Percentiles rank a stretch among this genome's conserved stretches.
Evolutionary conservation across 2,797 vertebrate genomes (phyloP).

Genomic region (Limosa lapponica): DNA sequence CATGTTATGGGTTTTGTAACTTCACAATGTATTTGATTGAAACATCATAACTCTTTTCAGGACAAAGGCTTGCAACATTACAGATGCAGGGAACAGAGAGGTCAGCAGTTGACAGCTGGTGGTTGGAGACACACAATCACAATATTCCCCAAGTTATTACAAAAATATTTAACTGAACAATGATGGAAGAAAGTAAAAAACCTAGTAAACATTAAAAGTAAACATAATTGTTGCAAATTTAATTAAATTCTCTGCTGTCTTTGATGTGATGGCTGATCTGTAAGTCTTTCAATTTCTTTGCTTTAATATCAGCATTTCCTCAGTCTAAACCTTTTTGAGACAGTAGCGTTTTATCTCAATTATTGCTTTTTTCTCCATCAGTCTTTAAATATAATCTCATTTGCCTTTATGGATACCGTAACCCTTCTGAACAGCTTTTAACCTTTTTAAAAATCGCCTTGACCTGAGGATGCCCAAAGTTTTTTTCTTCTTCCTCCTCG

Average conservation of each 20-base stretch:
- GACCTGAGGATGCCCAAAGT: conserved; percentile 81
- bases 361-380: conserved; percentile 81
- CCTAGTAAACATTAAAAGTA: conserved; percentile 71
- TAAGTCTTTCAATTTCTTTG: conserved; percentile 75
- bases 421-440: conserved; percentile 87
- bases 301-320: conserved; percentile 72
- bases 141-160: conserved; percentile 68
- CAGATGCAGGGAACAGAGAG: conserved; percentile 67
- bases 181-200: conserved; percentile 53
- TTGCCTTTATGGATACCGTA: conserved; percentile 84
- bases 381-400: conserved; percentile 86
- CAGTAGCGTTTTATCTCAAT: conserved; percentile 81
- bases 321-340: conserved; percentile 74
- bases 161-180: conserved; percentile 71
- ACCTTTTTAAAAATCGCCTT: conserved; percentile 84
- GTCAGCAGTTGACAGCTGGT: conserved; percentile 76
- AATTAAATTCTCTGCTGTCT: conserved; percentile 66
- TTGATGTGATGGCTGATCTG: conserved; percentile 70
- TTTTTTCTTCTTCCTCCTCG: conserved; percentile 37
- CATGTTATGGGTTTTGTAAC: conserved; percentile 72
- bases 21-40: conserved; percentile 70
- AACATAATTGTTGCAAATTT: conserved; percentile 75
- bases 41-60: conserved; percentile 76
- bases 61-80: conserved; percentile 75
- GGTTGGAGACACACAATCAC: conserved; percentile 61